Evolutionary conservation across 64 coral and sea anemone species (phyloP).

Genomic region (Catalaphyllia jardinei): DNA sequence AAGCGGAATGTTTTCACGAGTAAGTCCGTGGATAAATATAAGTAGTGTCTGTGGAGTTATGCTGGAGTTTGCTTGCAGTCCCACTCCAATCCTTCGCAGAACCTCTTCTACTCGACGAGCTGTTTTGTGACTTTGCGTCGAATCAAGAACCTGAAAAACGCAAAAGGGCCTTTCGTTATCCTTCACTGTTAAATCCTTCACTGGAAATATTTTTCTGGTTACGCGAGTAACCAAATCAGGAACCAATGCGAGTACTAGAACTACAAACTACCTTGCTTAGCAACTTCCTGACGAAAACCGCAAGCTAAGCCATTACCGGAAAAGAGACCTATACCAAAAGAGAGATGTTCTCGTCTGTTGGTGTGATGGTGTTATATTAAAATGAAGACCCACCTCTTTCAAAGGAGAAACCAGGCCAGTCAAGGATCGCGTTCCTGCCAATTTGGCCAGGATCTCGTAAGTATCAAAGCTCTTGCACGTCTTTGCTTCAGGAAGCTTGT

Average conservation of each 20-base stretch:
- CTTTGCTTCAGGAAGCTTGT: constrained; percentile 89
- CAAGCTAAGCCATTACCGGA: no score
- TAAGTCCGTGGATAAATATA: constrained; percentile 84
- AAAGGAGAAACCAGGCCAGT: constrained; percentile 72
- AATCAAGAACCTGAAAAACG: constrained; percentile 71
- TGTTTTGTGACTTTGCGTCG: constrained; percentile 85
- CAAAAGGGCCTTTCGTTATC: not conserved
- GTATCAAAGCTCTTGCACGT: constrained; percentile 89
- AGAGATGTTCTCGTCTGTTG: no score
- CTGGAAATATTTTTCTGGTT: no score
- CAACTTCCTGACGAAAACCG: no score
- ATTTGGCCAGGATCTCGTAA: constrained; percentile 78
- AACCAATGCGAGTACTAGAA: no score
- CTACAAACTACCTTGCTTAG: no score
- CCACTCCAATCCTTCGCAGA: constrained; percentile 75
- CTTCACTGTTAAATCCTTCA: no score
- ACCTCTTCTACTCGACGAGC: constrained; percentile 79
- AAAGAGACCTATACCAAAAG: no score
- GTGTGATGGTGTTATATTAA: no score
- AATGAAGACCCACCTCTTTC: constrained; percentile 56
- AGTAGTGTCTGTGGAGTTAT: constrained; percentile 65
- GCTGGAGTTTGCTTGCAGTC: constrained; percentile 68
- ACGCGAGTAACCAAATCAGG: no score
- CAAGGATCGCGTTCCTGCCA: constrained; percentile 58
- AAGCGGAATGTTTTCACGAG: constrained; percentile 66